Conservation (phyloP, 2,113 vertebrate species). For the Tapirus terrestris region DNA sequence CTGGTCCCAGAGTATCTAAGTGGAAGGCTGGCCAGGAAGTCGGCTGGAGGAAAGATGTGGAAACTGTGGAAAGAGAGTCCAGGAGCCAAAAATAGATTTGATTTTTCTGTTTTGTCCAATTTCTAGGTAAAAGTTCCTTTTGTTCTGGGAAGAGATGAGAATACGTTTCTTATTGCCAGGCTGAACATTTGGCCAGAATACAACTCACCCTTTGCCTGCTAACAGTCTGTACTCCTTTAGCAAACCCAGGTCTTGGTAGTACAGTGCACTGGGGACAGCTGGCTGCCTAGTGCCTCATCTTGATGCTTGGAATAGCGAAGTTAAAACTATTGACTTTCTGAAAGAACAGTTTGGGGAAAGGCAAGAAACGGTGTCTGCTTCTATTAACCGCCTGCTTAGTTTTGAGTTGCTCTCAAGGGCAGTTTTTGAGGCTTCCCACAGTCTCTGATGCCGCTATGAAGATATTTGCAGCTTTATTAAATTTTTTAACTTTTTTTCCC, state of each 20-base stretch:
- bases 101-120: not conserved
- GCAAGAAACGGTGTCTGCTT: not conserved
- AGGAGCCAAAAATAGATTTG: constrained; percentile 7
- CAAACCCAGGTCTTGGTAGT: not conserved
- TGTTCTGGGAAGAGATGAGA: constrained; percentile 21
- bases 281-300: not conserved
- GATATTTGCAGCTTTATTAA: not conserved
- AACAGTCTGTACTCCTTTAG: not conserved
- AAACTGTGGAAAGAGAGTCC: not conserved
- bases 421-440: not conserved
- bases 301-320: not conserved
- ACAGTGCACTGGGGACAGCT: not conserved
- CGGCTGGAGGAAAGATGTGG: not conserved
- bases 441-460: not conserved
- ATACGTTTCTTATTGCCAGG: not conserved
- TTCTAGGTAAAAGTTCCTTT: constrained; percentile 51
- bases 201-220: not conserved
- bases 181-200: not conserved
- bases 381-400: not conserved
- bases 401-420: not conserved
- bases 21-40: not conserved
- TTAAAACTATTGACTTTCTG: not conserved
- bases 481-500: not conserved
- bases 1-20: not conserved
- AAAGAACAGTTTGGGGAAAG: not conserved